Percentiles rank a stretch among this genome's conserved stretches.
These are phyloP conservation scores for Pentamera pediparva DNA, from an alignment of 53 echinoderm and acorn worm genomes.

Conservation along the genomic window DNA sequence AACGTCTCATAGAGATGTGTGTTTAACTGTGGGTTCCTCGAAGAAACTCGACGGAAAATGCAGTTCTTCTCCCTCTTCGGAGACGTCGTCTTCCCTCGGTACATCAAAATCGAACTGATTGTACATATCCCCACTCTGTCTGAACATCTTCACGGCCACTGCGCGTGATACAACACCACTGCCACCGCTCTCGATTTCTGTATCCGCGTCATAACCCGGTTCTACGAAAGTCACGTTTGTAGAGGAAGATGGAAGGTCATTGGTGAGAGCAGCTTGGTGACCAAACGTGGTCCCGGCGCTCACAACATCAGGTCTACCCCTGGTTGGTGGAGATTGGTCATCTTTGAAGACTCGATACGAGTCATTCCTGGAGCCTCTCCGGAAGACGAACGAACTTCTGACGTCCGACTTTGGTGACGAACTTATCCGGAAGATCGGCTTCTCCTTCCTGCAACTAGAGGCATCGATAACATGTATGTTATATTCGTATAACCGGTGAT, in stretches of 20 bases:
- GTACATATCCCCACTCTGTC: conserved; percentile 16
- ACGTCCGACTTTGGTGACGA: neutral
- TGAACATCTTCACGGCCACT: conserved; percentile 1
- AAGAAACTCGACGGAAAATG: conserved; percentile 3
- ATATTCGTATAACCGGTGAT: no score
- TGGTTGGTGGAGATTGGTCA: neutral
- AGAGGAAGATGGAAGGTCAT: neutral
- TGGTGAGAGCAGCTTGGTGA: neutral
- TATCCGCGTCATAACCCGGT: neutral
- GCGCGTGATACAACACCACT: neutral
- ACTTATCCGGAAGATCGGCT: neutral
- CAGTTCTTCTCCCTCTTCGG: neutral
- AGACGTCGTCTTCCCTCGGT: conserved; percentile 3
- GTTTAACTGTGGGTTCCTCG: neutral
- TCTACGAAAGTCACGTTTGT: neutral
- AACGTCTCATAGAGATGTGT: neutral
- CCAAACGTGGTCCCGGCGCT: conserved; percentile 13
- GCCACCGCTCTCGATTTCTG: no score
- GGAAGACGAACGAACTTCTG: conserved; percentile 5
- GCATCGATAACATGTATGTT: no score
- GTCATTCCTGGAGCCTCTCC: conserved; percentile 2
- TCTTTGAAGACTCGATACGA: neutral
- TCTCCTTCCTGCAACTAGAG: neutral
- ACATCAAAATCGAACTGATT: conserved; percentile 16
- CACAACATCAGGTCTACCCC: neutral